Evolutionary conservation across 64 coral and sea anemone genomes (phyloP).

Genomic region (Anthopleura sola): DNA sequence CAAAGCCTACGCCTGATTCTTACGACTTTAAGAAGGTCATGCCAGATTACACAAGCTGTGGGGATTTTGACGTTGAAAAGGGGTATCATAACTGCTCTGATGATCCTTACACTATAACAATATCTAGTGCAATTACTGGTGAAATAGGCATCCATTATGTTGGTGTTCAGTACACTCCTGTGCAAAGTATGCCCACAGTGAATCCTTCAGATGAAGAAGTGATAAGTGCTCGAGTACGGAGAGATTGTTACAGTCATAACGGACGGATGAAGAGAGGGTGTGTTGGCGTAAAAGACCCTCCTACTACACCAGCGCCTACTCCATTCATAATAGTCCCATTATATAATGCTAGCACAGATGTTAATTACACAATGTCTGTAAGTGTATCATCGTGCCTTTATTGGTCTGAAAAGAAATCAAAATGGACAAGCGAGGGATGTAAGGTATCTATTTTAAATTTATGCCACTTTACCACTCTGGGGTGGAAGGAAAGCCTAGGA

Average conservation of each 20-base stretch:
- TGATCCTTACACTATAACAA: conserved; percentile 55
- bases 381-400: conserved; percentile 73
- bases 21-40: conserved; percentile 46
- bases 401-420: conserved; percentile 62
- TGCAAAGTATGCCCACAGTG: background rate
- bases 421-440: conserved; percentile 81
- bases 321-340: conserved; percentile 49
- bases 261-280: conserved; percentile 68
- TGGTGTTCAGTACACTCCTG: conserved; percentile 41
- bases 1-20: conserved; percentile 51
- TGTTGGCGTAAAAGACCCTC: conserved; percentile 80
- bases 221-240: conserved; percentile 10
- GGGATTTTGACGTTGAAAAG: background rate
- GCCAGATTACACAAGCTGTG: conserved; percentile 61
- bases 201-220: background rate
- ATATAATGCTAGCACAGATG: conserved; percentile 60
- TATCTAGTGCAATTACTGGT: conserved; percentile 61
- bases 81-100: conserved; percentile 47
- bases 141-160: conserved; percentile 70
- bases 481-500: too few species aligned
- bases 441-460: conserved; percentile 35
- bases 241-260: conserved; percentile 46
- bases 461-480: too few species aligned
- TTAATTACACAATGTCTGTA: conserved; percentile 75
- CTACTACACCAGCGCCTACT: conserved; percentile 71